Percentiles rank a stretch among this genome's conserved stretches.
Evolutionary conservation across 2,797 vertebrate genomes (phyloP).

Genomic region (Gymnothorax reevesii): DNA sequence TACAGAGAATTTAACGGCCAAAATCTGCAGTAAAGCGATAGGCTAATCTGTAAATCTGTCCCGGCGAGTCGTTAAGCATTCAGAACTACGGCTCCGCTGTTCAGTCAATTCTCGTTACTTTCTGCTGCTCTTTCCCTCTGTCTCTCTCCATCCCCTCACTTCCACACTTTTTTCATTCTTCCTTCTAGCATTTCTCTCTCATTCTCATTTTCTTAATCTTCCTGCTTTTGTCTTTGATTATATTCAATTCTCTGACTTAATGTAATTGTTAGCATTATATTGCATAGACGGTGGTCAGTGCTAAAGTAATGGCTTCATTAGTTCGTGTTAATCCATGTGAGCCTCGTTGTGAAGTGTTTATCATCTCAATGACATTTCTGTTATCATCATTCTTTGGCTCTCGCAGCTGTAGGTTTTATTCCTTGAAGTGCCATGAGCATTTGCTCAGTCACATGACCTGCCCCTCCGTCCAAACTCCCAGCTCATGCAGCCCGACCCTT

Average conservation of each 20-base stretch:
- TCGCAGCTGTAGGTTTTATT: not conserved
- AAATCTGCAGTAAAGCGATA: not conserved
- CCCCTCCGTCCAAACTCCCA: too few species aligned
- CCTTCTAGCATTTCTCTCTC: not conserved
- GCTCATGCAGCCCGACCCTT: too few species aligned
- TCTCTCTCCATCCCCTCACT: not conserved
- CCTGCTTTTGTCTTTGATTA: not conserved
- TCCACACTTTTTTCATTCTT: not conserved
- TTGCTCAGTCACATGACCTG: not conserved
- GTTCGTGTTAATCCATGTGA: too few species aligned
- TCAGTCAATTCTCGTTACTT: not conserved
- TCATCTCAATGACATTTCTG: not conserved
- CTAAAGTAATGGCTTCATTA: too few species aligned
- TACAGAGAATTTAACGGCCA: conserved; percentile 6
- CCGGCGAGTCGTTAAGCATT: not conserved
- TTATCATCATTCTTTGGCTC: not conserved
- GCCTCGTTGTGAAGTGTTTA: not conserved
- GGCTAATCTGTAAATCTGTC: not conserved
- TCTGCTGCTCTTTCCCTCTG: not conserved
- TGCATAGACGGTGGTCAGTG: too few species aligned
- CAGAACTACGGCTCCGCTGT: not conserved
- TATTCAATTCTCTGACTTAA: not conserved
- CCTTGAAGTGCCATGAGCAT: not conserved
- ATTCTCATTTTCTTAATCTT: not conserved
- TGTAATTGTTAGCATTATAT: too few species aligned